These are phyloP conservation scores for Dicerorhinus sumatrensis DNA, from an alignment of 2,113 vertebrate species.

Conservation along the genomic window DNA sequence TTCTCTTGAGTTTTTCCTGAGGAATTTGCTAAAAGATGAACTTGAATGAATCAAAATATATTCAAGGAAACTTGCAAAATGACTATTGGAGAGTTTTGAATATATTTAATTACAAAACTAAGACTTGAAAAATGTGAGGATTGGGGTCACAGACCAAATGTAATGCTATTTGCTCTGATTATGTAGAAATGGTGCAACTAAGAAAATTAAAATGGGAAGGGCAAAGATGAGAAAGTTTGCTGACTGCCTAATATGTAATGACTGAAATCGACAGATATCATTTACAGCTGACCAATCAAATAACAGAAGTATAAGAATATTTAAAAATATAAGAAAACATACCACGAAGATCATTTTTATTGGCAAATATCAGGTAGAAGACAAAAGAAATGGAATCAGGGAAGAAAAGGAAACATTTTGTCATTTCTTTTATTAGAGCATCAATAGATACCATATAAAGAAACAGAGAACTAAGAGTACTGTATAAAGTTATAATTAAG, in stretches of 20 bases:
- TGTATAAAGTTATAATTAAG: background rate
- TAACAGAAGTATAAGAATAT: background rate
- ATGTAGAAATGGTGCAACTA: background rate
- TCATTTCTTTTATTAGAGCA: background rate
- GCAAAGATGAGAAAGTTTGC: background rate
- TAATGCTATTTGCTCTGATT: background rate
- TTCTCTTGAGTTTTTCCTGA: background rate
- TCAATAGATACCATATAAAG: background rate
- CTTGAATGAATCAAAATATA: background rate
- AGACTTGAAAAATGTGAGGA: background rate
- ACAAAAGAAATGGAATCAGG: conserved; percentile 21
- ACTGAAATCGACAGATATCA: background rate
- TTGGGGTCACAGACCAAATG: background rate
- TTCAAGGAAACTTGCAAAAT: background rate
- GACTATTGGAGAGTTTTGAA: background rate
- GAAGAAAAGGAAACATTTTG: background rate
- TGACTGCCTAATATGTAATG: background rate
- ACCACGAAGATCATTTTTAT: background rate
- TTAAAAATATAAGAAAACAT: background rate
- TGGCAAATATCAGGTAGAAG: background rate
- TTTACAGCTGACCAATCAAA: background rate
- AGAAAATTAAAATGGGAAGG: background rate
- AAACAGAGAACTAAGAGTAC: background rate
- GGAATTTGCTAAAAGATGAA: background rate
- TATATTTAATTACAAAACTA: background rate